Evolutionary conservation across 2,797 vertebrate species (phyloP).

Genomic region (Melanotaenia parkinsoni): DNA sequence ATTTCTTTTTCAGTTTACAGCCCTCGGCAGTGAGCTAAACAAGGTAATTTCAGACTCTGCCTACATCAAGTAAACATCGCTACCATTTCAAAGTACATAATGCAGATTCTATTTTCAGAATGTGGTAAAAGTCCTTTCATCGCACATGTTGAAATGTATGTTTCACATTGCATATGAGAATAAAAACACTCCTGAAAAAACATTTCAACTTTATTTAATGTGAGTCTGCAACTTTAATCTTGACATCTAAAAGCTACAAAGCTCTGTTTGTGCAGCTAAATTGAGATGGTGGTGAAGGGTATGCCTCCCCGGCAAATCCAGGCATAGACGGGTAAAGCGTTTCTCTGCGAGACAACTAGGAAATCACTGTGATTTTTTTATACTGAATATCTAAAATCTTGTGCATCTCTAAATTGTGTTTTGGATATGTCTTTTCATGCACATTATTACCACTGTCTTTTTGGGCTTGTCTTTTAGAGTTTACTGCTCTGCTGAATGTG

Average conservation of each 20-base stretch:
- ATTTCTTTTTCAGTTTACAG: conserved; percentile 57
- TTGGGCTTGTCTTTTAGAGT: conserved; percentile 68
- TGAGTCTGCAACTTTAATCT: conserved; percentile 31
- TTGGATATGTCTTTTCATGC: conserved; percentile 57
- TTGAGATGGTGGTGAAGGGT: conserved; percentile 45
- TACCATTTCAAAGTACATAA: conserved; percentile 45
- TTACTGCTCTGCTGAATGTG: conserved; percentile 72
- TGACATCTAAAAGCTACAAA: conserved; percentile 25
- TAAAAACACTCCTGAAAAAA: background rate
- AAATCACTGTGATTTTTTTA: conserved; percentile 44
- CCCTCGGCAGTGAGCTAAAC: conserved; percentile 48
- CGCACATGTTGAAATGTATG: conserved; percentile 34
- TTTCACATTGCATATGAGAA: conserved; percentile 20
- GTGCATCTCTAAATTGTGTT: conserved; percentile 46
- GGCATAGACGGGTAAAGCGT: conserved; percentile 8
- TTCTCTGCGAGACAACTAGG: conserved; percentile 48
- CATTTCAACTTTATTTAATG: conserved; percentile 24
- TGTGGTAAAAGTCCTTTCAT: conserved; percentile 25
- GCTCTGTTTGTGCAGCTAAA: conserved; percentile 41
- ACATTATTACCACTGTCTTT: conserved; percentile 68
- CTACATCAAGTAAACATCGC: conserved; percentile 54
- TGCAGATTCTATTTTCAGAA: conserved; percentile 11
- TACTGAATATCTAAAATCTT: conserved; percentile 40
- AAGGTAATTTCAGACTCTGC: conserved; percentile 61
- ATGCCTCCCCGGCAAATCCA: conserved; percentile 42